A percentile compares a stretch with the other conserved stretches of the same genome.
Conservation (phyloP, 2,797 vertebrate species). For the Gila robusta region DNA sequence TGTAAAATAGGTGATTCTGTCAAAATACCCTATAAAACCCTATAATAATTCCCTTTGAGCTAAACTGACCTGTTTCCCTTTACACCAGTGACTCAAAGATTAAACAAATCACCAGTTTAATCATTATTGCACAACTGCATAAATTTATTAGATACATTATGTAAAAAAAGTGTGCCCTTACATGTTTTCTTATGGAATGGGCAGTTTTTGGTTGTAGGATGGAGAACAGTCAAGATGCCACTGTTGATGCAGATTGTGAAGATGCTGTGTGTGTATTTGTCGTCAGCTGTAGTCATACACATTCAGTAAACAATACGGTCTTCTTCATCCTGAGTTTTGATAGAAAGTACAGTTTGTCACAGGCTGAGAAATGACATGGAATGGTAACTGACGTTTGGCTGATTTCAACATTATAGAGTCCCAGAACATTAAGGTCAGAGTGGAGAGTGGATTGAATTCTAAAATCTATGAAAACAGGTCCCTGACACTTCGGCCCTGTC, state of each 20-base stretch:
- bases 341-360: slow-evolving; percentile 58
- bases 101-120: neutral
- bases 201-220: slow-evolving; percentile 1
- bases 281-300: slow-evolving; percentile 55
- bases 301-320: slow-evolving; percentile 69
- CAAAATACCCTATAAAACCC: too few relatives aligned
- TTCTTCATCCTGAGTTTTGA: slow-evolving; percentile 71
- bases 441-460: neutral
- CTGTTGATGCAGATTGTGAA: neutral
- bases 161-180: slow-evolving; percentile 28
- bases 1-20: too few relatives aligned
- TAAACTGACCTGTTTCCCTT: too few relatives aligned
- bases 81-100: neutral
- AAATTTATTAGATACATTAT: slow-evolving; percentile 34
- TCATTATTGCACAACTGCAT: slow-evolving; percentile 30
- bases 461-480: neutral
- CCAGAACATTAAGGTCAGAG: neutral
- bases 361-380: slow-evolving; percentile 11
- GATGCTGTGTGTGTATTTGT: slow-evolving; percentile 39
- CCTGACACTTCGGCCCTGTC: neutral
- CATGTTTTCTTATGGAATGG: slow-evolving; percentile 25
- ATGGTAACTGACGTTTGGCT: neutral
- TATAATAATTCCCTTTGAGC: too few relatives aligned
- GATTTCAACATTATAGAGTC: neutral
- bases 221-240: slow-evolving; percentile 3